phyloP scores from a whole-genome alignment of 2,888 invertebrate species.

The Lepidonotus clava region DNA sequence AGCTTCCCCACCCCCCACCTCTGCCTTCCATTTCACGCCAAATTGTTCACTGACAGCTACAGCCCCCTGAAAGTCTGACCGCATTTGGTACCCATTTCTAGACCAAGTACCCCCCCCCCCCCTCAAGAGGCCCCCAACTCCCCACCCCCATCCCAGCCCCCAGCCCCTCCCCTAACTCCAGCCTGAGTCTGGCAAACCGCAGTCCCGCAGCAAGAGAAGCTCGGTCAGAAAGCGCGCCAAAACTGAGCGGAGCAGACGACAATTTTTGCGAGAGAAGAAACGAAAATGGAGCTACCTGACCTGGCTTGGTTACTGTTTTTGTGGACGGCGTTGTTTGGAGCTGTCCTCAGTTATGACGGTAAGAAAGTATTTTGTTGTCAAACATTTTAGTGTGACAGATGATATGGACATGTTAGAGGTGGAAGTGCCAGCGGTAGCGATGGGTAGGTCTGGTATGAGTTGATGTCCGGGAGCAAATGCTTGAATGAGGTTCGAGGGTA shows the following conservation, averaged over 20 bases:
- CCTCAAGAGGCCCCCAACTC: neutral
- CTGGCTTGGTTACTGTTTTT: conserved; percentile 22
- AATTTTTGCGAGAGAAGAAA: neutral
- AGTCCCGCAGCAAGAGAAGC: neutral
- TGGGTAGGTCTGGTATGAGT: no score
- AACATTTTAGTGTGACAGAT: neutral
- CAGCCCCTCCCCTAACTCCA: neutral
- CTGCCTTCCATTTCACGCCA: no score
- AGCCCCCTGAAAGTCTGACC: no score
- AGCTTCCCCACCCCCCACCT: no score
- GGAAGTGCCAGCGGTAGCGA: no score
- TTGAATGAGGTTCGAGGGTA: no score
- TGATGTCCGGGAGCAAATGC: no score
- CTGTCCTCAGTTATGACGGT: conserved; percentile 35
- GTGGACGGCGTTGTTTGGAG: conserved; percentile 22
- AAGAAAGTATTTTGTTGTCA: neutral
- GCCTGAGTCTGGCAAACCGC: neutral
- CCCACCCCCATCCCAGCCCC: neutral
- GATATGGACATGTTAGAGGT: no score
- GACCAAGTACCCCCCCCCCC: neutral
- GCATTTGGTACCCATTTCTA: no score
- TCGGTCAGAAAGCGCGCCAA: neutral
- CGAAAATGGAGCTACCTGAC: conserved; percentile 28
- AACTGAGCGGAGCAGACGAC: neutral
- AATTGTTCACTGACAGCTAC: no score